Percentiles rank a stretch among this genome's conserved stretches.
Evolutionary conservation across 2,797 vertebrate genomes (phyloP).

Genomic region (Prunella strophiata): DNA sequence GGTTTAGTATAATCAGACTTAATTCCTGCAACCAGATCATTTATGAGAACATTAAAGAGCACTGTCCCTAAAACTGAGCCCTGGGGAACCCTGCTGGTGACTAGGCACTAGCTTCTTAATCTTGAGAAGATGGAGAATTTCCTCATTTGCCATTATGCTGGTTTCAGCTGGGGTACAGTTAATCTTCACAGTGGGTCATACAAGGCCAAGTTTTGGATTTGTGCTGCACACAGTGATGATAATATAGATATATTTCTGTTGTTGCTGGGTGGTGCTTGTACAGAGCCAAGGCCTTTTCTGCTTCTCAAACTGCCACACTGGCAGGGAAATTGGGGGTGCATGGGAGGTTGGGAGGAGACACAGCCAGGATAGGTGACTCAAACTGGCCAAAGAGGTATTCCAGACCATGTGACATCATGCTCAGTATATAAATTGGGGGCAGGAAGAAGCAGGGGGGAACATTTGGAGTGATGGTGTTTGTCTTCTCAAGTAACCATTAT

Average conservation of each 20-base stretch:
- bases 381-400: background rate
- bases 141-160: background rate
- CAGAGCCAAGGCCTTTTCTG: background rate
- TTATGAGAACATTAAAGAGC: background rate
- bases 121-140: background rate
- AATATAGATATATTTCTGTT: background rate
- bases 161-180: background rate
- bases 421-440: background rate
- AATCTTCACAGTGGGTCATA: background rate
- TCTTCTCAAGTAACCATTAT: background rate
- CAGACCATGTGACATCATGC: background rate
- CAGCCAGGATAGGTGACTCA: background rate
- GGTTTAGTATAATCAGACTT: background rate
- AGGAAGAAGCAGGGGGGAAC: background rate
- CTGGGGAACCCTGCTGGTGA: fast-evolving
- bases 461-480: background rate
- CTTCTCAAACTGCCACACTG: background rate
- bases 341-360: background rate
- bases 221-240: background rate
- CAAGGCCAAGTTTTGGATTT: background rate
- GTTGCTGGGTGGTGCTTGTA: background rate
- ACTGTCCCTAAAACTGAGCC: background rate
- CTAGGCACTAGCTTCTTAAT: background rate
- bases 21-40: background rate
- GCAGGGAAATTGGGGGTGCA: background rate